phyloP scores from a whole-genome alignment of 2,888 invertebrate genomes.

The Volucella inflata region DNA sequence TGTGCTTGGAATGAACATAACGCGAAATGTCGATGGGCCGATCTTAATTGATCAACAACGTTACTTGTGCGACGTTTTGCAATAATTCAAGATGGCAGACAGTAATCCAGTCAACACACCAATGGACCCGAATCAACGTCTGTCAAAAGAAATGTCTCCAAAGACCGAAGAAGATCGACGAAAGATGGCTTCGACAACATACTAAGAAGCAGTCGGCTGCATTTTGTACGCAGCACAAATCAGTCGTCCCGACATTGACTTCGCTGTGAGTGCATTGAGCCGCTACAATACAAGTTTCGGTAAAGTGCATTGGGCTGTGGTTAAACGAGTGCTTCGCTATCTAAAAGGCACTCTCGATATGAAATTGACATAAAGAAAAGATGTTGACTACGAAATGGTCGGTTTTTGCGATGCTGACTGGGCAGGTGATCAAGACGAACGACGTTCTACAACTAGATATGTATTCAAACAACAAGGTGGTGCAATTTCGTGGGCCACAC shows the following conservation, averaged over 20 bases:
- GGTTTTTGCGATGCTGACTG: conserved; percentile 26
- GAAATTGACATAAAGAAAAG: too few relatives aligned
- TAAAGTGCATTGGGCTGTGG: background rate
- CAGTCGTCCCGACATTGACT: conserved; percentile 15
- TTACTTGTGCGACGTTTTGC: conserved; percentile 37
- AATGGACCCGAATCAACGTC: conserved; percentile 44
- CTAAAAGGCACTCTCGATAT: too few relatives aligned
- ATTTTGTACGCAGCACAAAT: conserved; percentile 1
- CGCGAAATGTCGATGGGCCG: conserved; percentile 15
- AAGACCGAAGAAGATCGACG: conserved; percentile 6
- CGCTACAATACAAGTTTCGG: conserved; percentile 26
- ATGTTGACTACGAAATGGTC: too few relatives aligned
- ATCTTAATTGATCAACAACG: conserved; percentile 34
- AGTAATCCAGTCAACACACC: conserved; percentile 55
- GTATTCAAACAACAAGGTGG: conserved; percentile 8
- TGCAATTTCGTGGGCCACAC: conserved; percentile 42
- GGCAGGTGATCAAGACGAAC: conserved; percentile 16
- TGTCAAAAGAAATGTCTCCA: conserved; percentile 59
- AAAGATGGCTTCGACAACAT: too few relatives aligned
- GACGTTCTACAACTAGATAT: conserved; percentile 39
- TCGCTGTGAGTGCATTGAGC: conserved; percentile 22
- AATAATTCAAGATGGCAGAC: conserved; percentile 47
- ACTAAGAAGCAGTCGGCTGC: too few relatives aligned
- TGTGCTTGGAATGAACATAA: conserved; percentile 59
- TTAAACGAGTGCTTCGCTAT: too few relatives aligned